Evolutionary conservation across 1,140 invertebrate genomes (phyloP).

Genomic region (Penaeus chinensis): DNA sequence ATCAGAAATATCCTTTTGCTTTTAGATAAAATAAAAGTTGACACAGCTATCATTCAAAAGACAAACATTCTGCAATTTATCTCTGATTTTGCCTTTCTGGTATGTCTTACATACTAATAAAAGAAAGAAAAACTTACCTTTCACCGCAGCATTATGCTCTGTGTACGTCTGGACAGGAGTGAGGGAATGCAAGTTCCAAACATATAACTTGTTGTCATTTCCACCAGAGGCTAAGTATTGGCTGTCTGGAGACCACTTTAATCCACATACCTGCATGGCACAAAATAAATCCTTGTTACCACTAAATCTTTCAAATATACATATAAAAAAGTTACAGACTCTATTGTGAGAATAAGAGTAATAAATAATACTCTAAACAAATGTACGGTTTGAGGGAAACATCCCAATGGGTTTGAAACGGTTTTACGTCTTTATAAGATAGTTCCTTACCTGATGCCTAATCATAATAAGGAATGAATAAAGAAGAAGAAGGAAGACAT

Average conservation of each 20-base stretch:
- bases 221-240: constrained; percentile 98
- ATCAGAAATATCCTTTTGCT: too few species aligned
- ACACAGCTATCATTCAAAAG: not conserved
- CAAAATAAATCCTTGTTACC: constrained; percentile 33
- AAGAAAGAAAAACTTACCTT: constrained; percentile 69
- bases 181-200: constrained; percentile 94
- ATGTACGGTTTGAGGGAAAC: too few species aligned
- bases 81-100: not conserved
- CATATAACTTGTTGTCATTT: constrained; percentile 98
- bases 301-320: not conserved
- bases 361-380: too few species aligned
- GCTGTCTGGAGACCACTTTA: constrained; percentile 99
- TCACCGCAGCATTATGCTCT: constrained; percentile 97
- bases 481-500: too few species aligned
- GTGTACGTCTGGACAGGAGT: constrained; percentile 95
- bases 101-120: not conserved
- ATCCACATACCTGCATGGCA: constrained; percentile 82
- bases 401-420: too few species aligned
- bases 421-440: too few species aligned
- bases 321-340: too few species aligned
- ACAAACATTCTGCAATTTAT: too few species aligned
- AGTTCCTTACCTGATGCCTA: too few species aligned
- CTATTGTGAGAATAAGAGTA: too few species aligned
- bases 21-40: too few species aligned
- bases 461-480: too few species aligned